phyloP scores from a whole-genome alignment of 1,140 invertebrate species.

The Bombus breviceps region DNA sequence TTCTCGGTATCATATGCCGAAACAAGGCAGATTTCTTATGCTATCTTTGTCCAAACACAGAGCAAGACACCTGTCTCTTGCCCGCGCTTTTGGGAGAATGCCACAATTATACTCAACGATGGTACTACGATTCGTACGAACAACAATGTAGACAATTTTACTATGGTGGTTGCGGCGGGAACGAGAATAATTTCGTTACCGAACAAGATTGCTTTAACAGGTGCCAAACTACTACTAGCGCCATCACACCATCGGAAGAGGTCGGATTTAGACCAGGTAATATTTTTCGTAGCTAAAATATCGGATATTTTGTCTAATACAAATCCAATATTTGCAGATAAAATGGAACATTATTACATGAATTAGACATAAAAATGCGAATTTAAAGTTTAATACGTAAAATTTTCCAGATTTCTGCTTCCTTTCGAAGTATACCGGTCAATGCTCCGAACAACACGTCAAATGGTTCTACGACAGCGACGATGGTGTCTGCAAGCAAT shows the following conservation, averaged over 20 bases:
- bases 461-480: slow-evolving; percentile 92
- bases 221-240: slow-evolving; percentile 82
- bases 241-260: slow-evolving; percentile 64
- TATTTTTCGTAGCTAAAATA: neutral
- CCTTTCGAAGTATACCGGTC: slow-evolving; percentile 86
- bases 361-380: neutral
- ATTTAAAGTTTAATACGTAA: neutral
- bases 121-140: slow-evolving; percentile 92
- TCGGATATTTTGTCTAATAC: too few species aligned
- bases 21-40: neutral
- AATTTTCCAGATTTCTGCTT: slow-evolving; percentile 88
- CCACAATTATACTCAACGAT: slow-evolving; percentile 89
- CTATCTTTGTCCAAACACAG: slow-evolving; percentile 78
- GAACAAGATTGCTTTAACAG: slow-evolving; percentile 86
- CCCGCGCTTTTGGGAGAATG: slow-evolving; percentile 91
- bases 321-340: too few species aligned
- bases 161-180: slow-evolving; percentile 92
- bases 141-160: slow-evolving; percentile 89
- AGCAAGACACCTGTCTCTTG: slow-evolving; percentile 89
- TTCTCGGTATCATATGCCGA: neutral
- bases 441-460: slow-evolving; percentile 85
- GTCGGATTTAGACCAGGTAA: slow-evolving; percentile 76
- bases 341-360: too few species aligned
- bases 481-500: slow-evolving; percentile 91
- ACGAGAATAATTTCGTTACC: slow-evolving; percentile 90